Percentiles rank a stretch among this genome's conserved stretches.
Evolutionary conservation across 2,888 invertebrate species (phyloP).

Genomic region (Escarpia spicata): DNA sequence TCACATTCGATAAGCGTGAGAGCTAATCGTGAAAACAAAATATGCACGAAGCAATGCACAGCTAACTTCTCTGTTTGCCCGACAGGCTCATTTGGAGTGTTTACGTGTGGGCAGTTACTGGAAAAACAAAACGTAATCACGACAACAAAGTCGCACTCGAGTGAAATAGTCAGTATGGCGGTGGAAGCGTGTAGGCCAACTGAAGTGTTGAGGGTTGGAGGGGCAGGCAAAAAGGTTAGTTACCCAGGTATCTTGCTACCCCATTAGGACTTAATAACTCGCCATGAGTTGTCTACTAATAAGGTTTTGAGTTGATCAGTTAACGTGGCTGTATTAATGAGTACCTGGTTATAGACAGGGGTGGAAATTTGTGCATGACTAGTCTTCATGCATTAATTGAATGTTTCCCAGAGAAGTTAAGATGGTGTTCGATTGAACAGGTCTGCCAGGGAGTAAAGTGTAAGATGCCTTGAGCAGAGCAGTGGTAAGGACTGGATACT

Average conservation of each 20-base stretch:
- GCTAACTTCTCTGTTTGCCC: neutral
- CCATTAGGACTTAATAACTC: too few species aligned
- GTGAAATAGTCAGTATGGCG: constrained; percentile 82
- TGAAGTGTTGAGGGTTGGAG: constrained; percentile 85
- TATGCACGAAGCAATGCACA: neutral
- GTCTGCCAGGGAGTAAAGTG: too few species aligned
- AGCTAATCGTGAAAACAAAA: neutral
- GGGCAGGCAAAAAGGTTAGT: constrained; percentile 92
- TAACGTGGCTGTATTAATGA: too few species aligned
- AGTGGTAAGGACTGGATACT: too few species aligned
- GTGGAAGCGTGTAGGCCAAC: constrained; percentile 85
- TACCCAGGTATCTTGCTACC: neutral
- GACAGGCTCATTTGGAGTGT: neutral
- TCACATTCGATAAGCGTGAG: neutral
- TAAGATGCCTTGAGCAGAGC: too few species aligned
- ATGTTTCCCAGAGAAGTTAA: too few species aligned
- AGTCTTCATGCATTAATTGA: too few species aligned
- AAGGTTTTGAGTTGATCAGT: neutral
- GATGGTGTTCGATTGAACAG: too few species aligned
- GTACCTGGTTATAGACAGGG: too few species aligned
- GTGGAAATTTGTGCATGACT: too few species aligned
- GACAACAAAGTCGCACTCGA: constrained; percentile 93
- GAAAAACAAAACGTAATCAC: constrained; percentile 81
- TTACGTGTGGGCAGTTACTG: neutral
- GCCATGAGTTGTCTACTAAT: neutral